Base-by-base conservation (phyloP, 2,797 vertebrate genomes). In the Eleutherodactylus coqui region DNA sequence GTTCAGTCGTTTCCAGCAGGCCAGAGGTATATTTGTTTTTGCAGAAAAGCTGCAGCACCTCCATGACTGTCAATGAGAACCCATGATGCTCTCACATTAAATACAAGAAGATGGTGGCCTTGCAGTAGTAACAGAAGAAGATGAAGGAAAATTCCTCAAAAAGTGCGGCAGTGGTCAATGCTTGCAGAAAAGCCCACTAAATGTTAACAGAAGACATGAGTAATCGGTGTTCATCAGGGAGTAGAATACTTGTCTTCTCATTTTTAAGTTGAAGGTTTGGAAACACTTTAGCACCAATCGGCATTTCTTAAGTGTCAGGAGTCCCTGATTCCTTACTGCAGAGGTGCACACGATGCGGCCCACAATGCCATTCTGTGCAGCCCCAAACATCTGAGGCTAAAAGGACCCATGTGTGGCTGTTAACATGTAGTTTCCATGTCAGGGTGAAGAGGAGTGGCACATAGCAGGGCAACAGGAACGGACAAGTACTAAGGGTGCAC, bases 61-160 rank as follows among this genome's bases (percentile, higher is more conserved):
- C 11, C 58, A 60, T 1, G 58, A 60, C 58, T 60, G 58, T 9
- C 1, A 13, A 45, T 10, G 43, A 17, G 29, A 13, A 36, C 64
- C 36, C 67, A n/a, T n/a, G 45, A 45, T 27, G 6, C 24, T 3
- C 19, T 45, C 24, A n/a, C 11, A n/a, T 5, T 11, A 13, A 27
- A 45, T 27, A n/a, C 11, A n/a, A 41, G 69, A 43, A 13, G 70
- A 41, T 16, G 70, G 38, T 45, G 41, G 14, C 1, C 41, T 73
- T 73, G 24, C 38, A 72, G 21, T n/a, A 11, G 69, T 72, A 72
- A 72, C 69, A 72, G 69, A 43, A 72, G 6, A 72, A 27, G 6
- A 64, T 13, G 69, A 43, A 72, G 6, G 45, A 27, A 5, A 64
- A 3, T 34, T 45, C 69, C 38, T 43, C 1, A 45, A 9, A 64